Conservation (phyloP, 2,888 invertebrate species). For the Enoplolaimus lenunculus region DNA sequence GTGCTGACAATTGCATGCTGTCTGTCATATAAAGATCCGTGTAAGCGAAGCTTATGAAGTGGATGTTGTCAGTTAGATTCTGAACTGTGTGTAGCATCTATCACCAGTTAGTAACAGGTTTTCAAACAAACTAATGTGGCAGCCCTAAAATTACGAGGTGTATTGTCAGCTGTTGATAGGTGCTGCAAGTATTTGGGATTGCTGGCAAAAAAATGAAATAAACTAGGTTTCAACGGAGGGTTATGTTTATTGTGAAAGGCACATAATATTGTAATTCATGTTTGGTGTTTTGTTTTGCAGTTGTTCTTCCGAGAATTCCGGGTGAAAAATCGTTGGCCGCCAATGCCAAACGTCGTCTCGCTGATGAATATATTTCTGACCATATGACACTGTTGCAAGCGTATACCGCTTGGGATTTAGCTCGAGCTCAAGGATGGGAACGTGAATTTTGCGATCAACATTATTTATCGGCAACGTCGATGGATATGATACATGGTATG, state of each 20-base stretch:
- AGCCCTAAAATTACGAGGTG: too few species aligned
- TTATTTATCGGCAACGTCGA: slow-evolving; percentile 61
- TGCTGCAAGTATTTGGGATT: too few species aligned
- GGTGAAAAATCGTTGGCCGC: slow-evolving; percentile 52
- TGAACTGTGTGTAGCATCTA: too few species aligned
- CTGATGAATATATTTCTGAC: slow-evolving; percentile 66
- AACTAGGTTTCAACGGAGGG: too few species aligned
- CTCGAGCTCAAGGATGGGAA: slow-evolving; percentile 56
- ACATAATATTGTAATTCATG: too few species aligned
- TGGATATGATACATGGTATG: slow-evolving; percentile 77
- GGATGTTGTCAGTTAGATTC: too few species aligned
- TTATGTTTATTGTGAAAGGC: too few species aligned
- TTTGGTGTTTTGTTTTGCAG: slow-evolving; percentile 42
- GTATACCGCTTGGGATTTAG: slow-evolving; percentile 55
- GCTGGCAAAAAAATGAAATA: too few species aligned
- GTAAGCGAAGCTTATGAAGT: slow-evolving; percentile 38
- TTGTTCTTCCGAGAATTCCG: slow-evolving; percentile 55
- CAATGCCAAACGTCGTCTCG: slow-evolving; percentile 55
- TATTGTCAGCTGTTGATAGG: too few species aligned
- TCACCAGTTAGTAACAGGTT: too few species aligned
- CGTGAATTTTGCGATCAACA: slow-evolving; percentile 59
- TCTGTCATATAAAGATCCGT: slow-evolving; percentile 57
- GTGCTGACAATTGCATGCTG: slow-evolving; percentile 75
- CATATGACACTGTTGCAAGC: slow-evolving; percentile 69
- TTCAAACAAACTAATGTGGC: too few species aligned